Evolutionary conservation across 2,113 vertebrate genomes (phyloP).

Genomic region (Uria aalge): DNA sequence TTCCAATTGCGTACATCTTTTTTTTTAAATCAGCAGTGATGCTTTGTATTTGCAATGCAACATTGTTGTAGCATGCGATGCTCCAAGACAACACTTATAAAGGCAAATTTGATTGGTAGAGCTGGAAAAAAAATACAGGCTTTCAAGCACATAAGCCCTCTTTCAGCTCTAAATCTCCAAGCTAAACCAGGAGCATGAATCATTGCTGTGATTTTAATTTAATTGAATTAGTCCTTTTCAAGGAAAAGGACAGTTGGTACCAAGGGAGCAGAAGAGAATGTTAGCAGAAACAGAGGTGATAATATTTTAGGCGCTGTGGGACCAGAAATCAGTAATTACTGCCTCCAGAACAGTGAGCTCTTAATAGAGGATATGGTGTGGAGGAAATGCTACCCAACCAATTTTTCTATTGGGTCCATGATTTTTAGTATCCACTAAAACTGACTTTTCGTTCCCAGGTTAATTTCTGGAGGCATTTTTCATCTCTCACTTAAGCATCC

Average conservation of each 20-base stretch:
- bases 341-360: not conserved
- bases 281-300: not conserved
- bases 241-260: not conserved
- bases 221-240: not conserved
- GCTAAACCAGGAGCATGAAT: not conserved
- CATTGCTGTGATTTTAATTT: not conserved
- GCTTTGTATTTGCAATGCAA: not conserved
- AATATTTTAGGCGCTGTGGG: not conserved
- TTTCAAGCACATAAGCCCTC: not conserved
- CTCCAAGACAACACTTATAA: not conserved
- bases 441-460: not conserved
- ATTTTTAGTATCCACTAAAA: not conserved
- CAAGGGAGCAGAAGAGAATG: not conserved
- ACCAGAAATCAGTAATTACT: slow-evolving; percentile 1
- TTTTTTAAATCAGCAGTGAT: not conserved
- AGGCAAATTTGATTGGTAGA: not conserved
- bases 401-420: not conserved
- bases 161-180: not conserved
- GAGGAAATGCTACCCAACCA: not conserved
- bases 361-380: not conserved
- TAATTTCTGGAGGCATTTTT: not conserved
- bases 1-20: not conserved
- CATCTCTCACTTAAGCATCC: not conserved
- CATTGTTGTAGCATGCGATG: not conserved
- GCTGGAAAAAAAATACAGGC: not conserved